phyloP scores from a whole-genome alignment of 2,113 vertebrate genomes.

The Myrmecobius fasciatus region DNA sequence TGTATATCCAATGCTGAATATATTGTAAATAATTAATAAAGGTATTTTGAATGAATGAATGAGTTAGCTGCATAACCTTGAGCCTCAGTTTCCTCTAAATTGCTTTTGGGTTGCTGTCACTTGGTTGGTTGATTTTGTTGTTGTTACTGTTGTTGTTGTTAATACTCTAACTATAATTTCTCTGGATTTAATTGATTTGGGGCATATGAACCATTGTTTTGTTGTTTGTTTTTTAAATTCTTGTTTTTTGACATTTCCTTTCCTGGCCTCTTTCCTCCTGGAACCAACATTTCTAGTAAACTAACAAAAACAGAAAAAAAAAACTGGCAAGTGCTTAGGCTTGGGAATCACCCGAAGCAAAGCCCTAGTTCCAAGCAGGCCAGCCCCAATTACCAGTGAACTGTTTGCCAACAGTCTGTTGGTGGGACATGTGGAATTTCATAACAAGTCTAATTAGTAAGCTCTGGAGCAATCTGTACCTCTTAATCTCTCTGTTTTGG shows the following conservation, averaged over 20 bases:
- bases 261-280: background rate
- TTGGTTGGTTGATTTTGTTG: background rate
- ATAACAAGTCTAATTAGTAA: background rate
- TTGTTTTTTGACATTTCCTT: background rate
- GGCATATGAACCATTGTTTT: background rate
- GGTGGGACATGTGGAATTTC: background rate
- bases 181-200: background rate
- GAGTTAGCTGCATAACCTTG: background rate
- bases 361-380: background rate
- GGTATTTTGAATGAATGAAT: background rate
- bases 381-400: background rate
- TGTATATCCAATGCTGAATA: background rate
- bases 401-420: background rate
- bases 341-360: background rate
- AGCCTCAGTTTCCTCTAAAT: background rate
- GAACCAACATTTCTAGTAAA: background rate
- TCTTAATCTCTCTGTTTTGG: background rate
- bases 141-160: background rate
- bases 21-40: background rate
- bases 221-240: background rate
- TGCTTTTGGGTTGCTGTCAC: background rate
- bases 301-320: background rate
- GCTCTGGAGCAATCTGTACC: background rate
- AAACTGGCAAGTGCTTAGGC: background rate
- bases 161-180: background rate